These are phyloP conservation scores for Melanchra persicariae DNA, from an alignment of 2,888 invertebrate genomes.

Conservation along the genomic window DNA sequence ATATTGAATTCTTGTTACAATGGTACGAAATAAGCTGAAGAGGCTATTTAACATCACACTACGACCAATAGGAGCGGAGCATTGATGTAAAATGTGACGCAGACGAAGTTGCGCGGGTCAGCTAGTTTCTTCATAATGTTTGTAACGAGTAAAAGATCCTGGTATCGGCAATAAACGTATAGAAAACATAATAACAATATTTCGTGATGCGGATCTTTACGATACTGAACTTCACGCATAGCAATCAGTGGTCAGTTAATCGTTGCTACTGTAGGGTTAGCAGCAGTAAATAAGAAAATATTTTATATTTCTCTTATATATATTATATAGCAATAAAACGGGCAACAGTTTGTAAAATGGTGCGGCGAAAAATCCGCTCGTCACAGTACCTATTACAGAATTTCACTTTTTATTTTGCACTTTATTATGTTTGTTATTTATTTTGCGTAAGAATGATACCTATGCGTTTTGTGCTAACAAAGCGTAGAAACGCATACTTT, in stretches of 20 bases:
- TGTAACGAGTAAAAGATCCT: constrained; percentile 2
- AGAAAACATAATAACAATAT: constrained; percentile 27
- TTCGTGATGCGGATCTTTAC: constrained; percentile 51
- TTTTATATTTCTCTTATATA: not conserved
- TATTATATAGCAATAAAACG: no score
- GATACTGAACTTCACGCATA: constrained; percentile 59
- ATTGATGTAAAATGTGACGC: no score
- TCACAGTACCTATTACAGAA: not conserved
- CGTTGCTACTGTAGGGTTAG: constrained; percentile 37
- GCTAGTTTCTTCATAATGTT: constrained; percentile 8
- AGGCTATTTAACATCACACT: no score
- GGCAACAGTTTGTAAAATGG: no score
- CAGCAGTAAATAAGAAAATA: not conserved
- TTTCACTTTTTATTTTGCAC: constrained; percentile 3
- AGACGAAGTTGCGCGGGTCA: no score
- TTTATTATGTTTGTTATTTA: not conserved
- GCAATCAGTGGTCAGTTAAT: constrained; percentile 38
- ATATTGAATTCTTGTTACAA: no score
- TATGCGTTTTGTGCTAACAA: not conserved
- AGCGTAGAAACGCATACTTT: not conserved
- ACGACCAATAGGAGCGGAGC: no score
- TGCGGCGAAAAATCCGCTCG: no score
- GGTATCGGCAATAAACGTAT: constrained; percentile 16
- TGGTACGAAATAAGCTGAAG: no score
- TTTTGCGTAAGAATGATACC: not conserved